These are phyloP conservation scores for Ictalurus punctatus DNA, from an alignment of 2,113 vertebrate genomes.

Conservation along the genomic window DNA sequence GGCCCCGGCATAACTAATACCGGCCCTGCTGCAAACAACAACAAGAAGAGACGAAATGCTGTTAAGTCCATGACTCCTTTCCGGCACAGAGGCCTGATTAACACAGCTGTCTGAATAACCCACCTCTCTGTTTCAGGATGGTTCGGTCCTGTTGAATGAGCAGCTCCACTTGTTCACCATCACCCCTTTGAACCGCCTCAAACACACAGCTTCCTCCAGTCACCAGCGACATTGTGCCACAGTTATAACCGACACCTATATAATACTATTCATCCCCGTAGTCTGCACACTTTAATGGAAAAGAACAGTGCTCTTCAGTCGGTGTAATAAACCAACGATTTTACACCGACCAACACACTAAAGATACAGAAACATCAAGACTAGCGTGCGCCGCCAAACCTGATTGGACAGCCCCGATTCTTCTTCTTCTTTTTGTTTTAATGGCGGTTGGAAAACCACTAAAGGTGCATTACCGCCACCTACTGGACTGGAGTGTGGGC, in stretches of 20 bases:
- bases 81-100: no score
- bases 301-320: neutral
- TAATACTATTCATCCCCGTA: neutral
- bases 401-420: constrained; percentile 59
- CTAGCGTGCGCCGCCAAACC: neutral
- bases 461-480: no score
- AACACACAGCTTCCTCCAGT: constrained; percentile 65
- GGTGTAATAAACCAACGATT: neutral
- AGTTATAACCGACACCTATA: neutral
- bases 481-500: no score
- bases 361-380: neutral
- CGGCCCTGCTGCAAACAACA: no score
- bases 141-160: constrained; percentile 66
- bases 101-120: constrained; percentile 27
- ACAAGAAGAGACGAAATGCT: no score
- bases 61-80: neutral
- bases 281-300: neutral
- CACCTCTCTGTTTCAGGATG: constrained; percentile 70
- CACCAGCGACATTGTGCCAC: constrained; percentile 45
- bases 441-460: no score
- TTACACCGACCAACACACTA: neutral
- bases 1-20: no score
- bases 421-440: neutral
- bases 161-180: constrained; percentile 65
- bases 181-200: constrained; percentile 70